A percentile compares a stretch with the other conserved stretches of the same genome.
Conservation (phyloP, 2,113 vertebrate species). For the Neogobius melanostomus region DNA sequence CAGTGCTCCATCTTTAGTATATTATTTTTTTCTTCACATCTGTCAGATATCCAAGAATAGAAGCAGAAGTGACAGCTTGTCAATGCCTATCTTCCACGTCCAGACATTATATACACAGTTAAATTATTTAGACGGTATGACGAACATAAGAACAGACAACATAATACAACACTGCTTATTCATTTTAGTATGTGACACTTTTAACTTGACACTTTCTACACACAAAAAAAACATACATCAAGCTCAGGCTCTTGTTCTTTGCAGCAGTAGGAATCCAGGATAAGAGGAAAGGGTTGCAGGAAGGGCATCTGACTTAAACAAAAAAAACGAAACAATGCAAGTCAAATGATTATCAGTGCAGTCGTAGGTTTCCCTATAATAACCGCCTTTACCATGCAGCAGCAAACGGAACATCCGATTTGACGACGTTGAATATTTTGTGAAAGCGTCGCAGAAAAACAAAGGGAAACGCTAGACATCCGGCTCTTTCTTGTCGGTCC, state of each 20-base stretch:
- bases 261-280: background rate
- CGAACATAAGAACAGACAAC: background rate
- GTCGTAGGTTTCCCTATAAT: background rate
- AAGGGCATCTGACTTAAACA: background rate
- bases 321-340: too few relatives aligned
- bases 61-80: background rate
- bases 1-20: background rate
- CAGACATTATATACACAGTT: background rate
- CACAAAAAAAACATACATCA: too few relatives aligned
- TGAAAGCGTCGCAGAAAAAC: background rate
- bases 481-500: conserved; percentile 7
- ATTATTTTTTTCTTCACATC: background rate
- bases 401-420: background rate
- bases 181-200: background rate
- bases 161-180: background rate
- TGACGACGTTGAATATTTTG: background rate
- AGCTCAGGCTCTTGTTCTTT: too few relatives aligned
- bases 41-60: background rate
- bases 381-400: background rate
- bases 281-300: background rate
- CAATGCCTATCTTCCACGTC: background rate
- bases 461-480: background rate
- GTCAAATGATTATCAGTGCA: too few relatives aligned
- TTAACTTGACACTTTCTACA: background rate
- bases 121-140: background rate